A percentile compares a stretch with the other conserved stretches of the same genome.
Conservation (phyloP, 2,888 invertebrate species). For the Nomada flava region DNA sequence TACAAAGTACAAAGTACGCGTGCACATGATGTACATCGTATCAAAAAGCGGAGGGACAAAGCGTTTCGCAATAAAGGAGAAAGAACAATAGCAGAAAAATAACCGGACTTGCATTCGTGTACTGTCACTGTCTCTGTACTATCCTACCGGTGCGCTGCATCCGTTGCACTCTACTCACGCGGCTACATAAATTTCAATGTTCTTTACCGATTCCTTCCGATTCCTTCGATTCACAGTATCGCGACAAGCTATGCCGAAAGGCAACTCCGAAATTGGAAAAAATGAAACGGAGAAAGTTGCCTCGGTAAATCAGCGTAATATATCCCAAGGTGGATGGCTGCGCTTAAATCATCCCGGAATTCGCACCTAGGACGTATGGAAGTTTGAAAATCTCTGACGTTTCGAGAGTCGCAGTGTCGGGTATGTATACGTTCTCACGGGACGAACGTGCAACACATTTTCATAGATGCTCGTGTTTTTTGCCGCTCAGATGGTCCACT, state of each 20-base stretch:
- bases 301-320: neutral
- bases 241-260: neutral
- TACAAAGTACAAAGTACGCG: conserved; percentile 22
- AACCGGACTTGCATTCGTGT: conserved; percentile 41
- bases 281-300: neutral
- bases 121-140: conserved; percentile 13
- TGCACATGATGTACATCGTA: conserved; percentile 28
- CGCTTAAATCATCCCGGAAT: conserved; percentile 12
- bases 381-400: conserved; percentile 19
- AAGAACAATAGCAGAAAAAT: conserved; percentile 54
- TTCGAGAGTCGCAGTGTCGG: neutral
- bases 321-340: neutral
- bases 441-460: conserved; percentile 39
- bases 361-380: neutral
- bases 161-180: neutral
- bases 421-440: conserved; percentile 50
- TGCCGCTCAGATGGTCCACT: conserved; percentile 26
- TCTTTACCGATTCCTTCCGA: neutral
- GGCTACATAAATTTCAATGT: conserved; percentile 22
- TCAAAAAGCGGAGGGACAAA: conserved; percentile 47
- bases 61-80: conserved; percentile 52
- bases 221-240: conserved; percentile 1
- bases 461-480: conserved; percentile 59
- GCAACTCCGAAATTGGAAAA: neutral
- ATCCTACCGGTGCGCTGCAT: conserved; percentile 1